These are phyloP conservation scores for Cinclus mexicanus DNA, from an alignment of 2,113 vertebrate species.

Conservation along the genomic window DNA sequence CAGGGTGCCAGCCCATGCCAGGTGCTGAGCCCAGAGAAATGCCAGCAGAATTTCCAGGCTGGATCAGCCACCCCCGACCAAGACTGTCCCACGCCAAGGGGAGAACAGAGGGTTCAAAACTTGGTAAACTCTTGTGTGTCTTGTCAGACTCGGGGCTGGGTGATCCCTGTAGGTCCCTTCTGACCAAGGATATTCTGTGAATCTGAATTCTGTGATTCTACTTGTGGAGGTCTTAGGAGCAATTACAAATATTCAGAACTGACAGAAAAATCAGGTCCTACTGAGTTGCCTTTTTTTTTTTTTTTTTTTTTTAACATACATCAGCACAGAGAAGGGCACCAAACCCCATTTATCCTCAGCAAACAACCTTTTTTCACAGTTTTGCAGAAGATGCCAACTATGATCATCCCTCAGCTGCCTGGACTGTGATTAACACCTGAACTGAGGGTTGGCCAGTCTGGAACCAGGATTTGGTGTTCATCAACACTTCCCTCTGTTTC, in stretches of 20 bases:
- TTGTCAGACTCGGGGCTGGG: not conserved
- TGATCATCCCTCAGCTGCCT: not conserved
- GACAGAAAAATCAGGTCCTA: not conserved
- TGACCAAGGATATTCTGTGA: not conserved
- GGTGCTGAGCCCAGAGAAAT: not conserved
- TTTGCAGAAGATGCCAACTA: not conserved
- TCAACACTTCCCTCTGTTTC: not conserved
- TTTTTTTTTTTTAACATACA: not conserved
- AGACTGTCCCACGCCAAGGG: not conserved
- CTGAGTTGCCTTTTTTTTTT: not conserved
- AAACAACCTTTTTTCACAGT: not conserved
- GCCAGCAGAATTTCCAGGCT: not conserved
- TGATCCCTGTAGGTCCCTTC: not conserved
- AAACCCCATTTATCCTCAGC: not conserved
- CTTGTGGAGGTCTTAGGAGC: not conserved
- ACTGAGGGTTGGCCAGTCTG: not conserved
- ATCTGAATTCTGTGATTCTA: not conserved
- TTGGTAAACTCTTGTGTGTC: not conserved
- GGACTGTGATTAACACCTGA: not conserved
- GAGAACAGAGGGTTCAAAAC: not conserved
- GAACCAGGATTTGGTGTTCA: no score
- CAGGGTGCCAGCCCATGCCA: not conserved
- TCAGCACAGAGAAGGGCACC: not conserved
- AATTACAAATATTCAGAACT: not conserved
- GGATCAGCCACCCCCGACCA: not conserved